Conservation (phyloP, 2,113 vertebrate genomes). For the Cygnus buccinator region DNA sequence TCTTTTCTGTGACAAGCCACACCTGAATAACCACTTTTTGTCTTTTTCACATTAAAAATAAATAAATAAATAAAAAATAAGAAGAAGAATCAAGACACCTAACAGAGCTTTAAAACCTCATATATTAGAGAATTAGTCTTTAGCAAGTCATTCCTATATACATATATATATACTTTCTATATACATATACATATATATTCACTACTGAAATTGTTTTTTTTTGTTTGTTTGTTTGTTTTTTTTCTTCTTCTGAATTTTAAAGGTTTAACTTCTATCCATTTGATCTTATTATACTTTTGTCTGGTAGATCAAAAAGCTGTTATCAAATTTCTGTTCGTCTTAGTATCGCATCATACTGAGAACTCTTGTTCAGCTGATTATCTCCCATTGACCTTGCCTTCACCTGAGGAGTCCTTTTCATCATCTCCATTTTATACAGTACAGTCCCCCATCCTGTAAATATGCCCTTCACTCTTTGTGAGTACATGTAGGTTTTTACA, state of each 20-base stretch:
- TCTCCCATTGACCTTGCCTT: neutral
- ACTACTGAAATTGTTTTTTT: neutral
- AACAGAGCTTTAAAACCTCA: neutral
- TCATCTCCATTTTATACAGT: neutral
- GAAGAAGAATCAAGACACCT: neutral
- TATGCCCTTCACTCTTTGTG: neutral
- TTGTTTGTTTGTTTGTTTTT: neutral
- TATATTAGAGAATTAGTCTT: neutral
- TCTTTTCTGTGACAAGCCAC: neutral
- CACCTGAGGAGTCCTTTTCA: conserved; percentile 3
- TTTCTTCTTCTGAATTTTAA: neutral
- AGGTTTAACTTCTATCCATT: neutral
- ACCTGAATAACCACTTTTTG: neutral
- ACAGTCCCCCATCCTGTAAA: neutral
- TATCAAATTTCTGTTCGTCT: neutral
- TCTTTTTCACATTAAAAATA: neutral
- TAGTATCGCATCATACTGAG: neutral
- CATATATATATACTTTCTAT: too few relatives aligned
- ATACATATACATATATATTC: neutral
- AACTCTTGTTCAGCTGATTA: conserved; percentile 34
- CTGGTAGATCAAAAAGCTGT: neutral
- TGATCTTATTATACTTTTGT: neutral
- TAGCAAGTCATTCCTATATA: neutral
- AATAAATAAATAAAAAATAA: neutral
- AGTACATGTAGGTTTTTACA: conserved; percentile 5